Evolutionary conservation across 2,888 invertebrate genomes (phyloP), one percentile per base, ranked within the genome.

Genomic region (Alviniconcha strummeri): DNA sequence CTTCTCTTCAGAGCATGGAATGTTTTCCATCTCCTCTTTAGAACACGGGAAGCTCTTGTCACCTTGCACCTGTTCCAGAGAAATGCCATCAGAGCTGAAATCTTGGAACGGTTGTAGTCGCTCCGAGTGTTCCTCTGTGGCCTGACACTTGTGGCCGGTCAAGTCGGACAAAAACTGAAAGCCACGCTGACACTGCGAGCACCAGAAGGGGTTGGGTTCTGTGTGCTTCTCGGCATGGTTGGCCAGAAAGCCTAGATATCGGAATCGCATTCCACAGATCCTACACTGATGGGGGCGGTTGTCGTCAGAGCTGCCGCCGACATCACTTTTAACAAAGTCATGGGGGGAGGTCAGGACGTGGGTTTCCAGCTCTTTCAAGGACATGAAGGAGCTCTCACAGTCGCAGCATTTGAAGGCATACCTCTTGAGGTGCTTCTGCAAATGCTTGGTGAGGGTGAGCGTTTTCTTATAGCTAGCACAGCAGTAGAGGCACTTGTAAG

Each of bases 231-330:
- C 36, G 7, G 57, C 57, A 60, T 77, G 77, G 36, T 77, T 19
- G 19, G 77, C 77, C 77, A 77, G 77, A n/a, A n/a, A 19, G 19
- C 77, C 77, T n/a, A 19, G 57, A 55, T 77, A 57, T 36, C 56
- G 56, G 60, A 77, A 77, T n/a, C 77, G 57, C 57, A 5, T 5
- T 4, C 77, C 77, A 36, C 77, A 77, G 9, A 8, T 56, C 36
- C 77, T 57, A 13, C 77, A 77, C 77, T 77, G 77, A 56, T 77
- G 77, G 5, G 77, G 60, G 13, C 60, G 57, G 13, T 60, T 5
- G 57, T 77, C 56, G 13, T 5, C 11, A 57, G 77, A 57, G 57
- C 36, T 15, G n/a, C n/a, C 57, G 36, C 57, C 60, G 11, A n/a
- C 57, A 9, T 13, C 9, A 8, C 19, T 76, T 8, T 57, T 57